Evolutionary conservation across 2,797 vertebrate species (phyloP).

Genomic region (Nannoperca australis): DNA sequence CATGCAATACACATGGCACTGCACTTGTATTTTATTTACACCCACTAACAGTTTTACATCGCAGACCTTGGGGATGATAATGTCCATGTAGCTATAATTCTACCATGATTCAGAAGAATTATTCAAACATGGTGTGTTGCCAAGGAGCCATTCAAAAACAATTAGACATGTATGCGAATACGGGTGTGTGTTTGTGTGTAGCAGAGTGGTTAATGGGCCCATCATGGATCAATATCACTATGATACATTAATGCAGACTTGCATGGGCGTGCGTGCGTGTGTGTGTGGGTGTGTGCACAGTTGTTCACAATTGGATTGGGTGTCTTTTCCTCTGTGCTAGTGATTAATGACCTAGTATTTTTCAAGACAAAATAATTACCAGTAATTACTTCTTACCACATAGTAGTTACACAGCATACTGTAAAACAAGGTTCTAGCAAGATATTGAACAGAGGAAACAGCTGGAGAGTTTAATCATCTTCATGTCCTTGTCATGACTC

Average conservation of each 20-base stretch:
- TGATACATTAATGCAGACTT: slow-evolving; percentile 48
- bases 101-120: slow-evolving; percentile 66
- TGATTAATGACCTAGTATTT: slow-evolving; percentile 35
- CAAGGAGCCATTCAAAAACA: slow-evolving; percentile 49
- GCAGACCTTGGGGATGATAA: slow-evolving; percentile 74
- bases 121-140: slow-evolving; percentile 55
- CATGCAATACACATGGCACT: slow-evolving; percentile 72
- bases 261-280: background rate
- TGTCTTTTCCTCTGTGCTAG: slow-evolving; percentile 15
- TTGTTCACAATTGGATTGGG: background rate
- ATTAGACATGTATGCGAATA: slow-evolving; percentile 32
- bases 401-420: slow-evolving; percentile 4
- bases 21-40: slow-evolving; percentile 76
- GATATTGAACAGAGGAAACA: slow-evolving; percentile 12
- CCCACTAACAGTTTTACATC: slow-evolving; percentile 73
- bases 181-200: slow-evolving; percentile 33
- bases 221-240: slow-evolving; percentile 64
- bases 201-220: slow-evolving; percentile 47
- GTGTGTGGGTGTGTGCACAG: slow-evolving; percentile 5
- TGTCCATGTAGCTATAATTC: slow-evolving; percentile 73
- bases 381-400: slow-evolving; percentile 36
- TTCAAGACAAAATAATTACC: slow-evolving; percentile 48
- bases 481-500: slow-evolving; percentile 19
- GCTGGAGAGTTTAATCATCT: slow-evolving; percentile 26
- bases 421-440: slow-evolving; percentile 1